phyloP scores from a whole-genome alignment of 2,113 vertebrate species.

The Hemibagrus wyckioides region DNA sequence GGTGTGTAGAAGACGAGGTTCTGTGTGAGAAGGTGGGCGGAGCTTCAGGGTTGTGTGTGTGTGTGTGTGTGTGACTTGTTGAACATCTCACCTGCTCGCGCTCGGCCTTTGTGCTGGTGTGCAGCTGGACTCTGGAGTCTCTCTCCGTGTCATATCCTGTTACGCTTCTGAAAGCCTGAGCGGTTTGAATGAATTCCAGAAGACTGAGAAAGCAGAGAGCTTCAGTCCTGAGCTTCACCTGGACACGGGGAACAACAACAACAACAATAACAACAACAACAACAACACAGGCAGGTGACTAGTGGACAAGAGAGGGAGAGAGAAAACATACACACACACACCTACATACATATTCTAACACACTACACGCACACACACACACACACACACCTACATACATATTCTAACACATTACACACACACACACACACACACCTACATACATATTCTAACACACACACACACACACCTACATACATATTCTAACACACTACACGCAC shows the following conservation, averaged over 20 bases:
- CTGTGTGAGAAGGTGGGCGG: neutral
- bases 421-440: neutral
- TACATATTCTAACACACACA: neutral
- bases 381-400: too few species aligned
- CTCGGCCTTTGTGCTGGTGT: conserved; percentile 20
- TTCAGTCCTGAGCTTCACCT: conserved; percentile 36
- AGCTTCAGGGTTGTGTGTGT: conserved; percentile 3
- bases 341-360: neutral
- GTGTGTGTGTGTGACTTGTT: too few species aligned
- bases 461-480: too few species aligned
- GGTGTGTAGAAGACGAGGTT: neutral
- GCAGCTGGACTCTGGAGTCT: conserved; percentile 12
- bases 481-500: too few species aligned
- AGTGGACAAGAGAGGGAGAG: neutral
- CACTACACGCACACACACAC: too few species aligned
- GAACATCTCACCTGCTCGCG: neutral
- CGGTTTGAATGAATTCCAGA: too few species aligned
- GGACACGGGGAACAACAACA: conserved; percentile 41
- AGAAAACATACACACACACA: conserved; percentile 3
- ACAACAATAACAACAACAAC: too few species aligned
- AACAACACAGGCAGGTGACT: conserved; percentile 17
- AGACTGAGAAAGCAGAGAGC: neutral
- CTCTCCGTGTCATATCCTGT: conserved; percentile 31
- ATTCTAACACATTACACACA: too few species aligned
- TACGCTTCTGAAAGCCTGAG: conserved; percentile 35